phyloP scores from a whole-genome alignment of 1,140 invertebrate species.

The Oryzaephilus surinamensis region DNA sequence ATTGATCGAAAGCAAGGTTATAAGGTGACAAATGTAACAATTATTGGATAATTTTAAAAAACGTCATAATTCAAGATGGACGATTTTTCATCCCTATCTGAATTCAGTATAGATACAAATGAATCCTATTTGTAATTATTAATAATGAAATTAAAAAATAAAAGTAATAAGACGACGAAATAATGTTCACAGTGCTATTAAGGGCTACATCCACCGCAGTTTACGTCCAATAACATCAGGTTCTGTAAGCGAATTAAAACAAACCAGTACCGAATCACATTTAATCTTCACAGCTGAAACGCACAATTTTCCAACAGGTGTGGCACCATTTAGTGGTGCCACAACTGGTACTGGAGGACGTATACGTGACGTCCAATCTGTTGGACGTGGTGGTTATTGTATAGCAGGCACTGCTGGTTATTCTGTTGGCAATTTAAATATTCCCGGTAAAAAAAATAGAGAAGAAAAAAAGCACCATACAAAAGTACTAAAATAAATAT shows the following conservation, averaged over 20 bases:
- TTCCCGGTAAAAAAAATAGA: conserved; percentile 58
- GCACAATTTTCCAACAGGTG: conserved; percentile 96
- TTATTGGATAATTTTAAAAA: too few species aligned
- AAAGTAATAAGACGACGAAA: neutral
- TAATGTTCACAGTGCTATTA: conserved; percentile 65
- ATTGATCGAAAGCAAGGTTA: too few species aligned
- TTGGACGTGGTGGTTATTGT: conserved; percentile 82
- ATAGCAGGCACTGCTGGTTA: conserved; percentile 96
- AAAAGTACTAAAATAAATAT: conserved; percentile 6
- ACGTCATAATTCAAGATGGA: too few species aligned
- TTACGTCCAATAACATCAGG: conserved; percentile 50
- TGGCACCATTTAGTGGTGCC: conserved; percentile 88
- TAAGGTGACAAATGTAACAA: too few species aligned
- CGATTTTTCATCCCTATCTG: too few species aligned
- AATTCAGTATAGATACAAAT: too few species aligned
- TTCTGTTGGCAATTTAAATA: conserved; percentile 82
- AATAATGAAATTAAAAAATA: conserved; percentile 3
- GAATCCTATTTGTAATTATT: too few species aligned
- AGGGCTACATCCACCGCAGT: conserved; percentile 62
- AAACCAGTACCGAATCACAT: conserved; percentile 57
- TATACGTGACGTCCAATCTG: conserved; percentile 88
- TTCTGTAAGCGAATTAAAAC: conserved; percentile 52
- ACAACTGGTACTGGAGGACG: conserved; percentile 94
- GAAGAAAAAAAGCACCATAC: neutral
- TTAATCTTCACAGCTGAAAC: conserved; percentile 99